phyloP scores from a whole-genome alignment of 1,140 invertebrate species.

The Drosophila athabasca region DNA sequence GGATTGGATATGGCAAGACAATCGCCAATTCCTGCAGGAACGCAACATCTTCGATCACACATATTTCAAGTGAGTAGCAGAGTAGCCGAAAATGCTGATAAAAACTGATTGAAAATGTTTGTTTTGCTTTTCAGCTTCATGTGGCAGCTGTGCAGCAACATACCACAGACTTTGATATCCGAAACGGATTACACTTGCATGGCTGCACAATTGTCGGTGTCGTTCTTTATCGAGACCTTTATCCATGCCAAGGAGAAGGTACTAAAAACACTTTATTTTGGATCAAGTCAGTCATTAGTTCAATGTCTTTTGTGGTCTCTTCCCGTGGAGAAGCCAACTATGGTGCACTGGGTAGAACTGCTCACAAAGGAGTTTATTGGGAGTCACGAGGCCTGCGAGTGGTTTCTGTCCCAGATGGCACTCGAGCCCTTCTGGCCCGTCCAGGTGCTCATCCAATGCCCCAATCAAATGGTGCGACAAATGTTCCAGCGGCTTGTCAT shows the following conservation, averaged over 20 bases:
- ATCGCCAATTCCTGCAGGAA: conserved; percentile 96
- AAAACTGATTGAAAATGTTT: neutral
- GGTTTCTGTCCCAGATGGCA: conserved; percentile 96
- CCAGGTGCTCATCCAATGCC: conserved; percentile 97
- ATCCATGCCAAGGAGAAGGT: conserved; percentile 98
- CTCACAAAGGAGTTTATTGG: conserved; percentile 97
- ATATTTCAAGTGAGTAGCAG: conserved; percentile 93
- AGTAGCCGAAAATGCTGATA: neutral
- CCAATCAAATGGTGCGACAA: conserved; percentile 97
- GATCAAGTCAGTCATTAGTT: neutral
- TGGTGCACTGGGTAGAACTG: conserved; percentile 98
- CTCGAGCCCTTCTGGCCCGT: conserved; percentile 97
- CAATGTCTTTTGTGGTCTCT: conserved; percentile 4
- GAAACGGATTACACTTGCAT: conserved; percentile 92
- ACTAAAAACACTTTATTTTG: neutral
- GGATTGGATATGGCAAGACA: conserved; percentile 98
- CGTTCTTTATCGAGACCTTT: conserved; percentile 97
- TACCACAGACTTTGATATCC: conserved; percentile 93
- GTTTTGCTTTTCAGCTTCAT: conserved; percentile 90
- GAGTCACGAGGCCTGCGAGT: conserved; percentile 94
- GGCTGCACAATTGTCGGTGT: conserved; percentile 94
- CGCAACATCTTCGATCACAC: conserved; percentile 98
- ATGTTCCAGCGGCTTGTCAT: conserved; percentile 97
- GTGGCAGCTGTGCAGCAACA: conserved; percentile 97
- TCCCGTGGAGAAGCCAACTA: conserved; percentile 88